Conservation (phyloP, 2,113 vertebrate species). For the Catharus fuscescens region DNA sequence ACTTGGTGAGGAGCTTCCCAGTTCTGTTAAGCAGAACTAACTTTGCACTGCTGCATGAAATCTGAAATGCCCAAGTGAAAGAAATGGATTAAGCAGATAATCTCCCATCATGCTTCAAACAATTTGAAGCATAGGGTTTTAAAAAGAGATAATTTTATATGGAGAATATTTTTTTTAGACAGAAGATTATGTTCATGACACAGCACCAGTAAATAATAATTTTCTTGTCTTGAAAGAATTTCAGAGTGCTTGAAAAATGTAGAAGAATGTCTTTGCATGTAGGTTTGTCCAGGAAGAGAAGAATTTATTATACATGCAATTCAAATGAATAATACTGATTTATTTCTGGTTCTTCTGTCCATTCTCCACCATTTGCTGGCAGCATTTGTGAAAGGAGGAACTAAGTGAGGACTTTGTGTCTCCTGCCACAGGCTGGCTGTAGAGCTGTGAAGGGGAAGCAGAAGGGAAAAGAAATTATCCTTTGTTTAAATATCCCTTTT, state of each 20-base stretch:
- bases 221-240: background rate
- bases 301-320: background rate
- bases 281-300: background rate
- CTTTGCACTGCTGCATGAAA: background rate
- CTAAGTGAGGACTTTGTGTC: background rate
- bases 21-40: background rate
- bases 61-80: background rate
- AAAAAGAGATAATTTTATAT: background rate
- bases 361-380: background rate
- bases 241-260: background rate
- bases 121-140: background rate
- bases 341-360: background rate
- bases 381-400: background rate
- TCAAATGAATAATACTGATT: background rate
- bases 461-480: background rate
- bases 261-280: background rate
- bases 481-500: background rate
- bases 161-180: background rate
- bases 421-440: background rate
- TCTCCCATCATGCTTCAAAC: background rate
- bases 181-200: background rate
- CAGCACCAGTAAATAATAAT: background rate
- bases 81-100: constrained; percentile 38
- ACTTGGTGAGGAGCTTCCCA: background rate
- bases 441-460: background rate